Conservation (phyloP, 2,888 invertebrate species). For the Tuta absoluta region DNA sequence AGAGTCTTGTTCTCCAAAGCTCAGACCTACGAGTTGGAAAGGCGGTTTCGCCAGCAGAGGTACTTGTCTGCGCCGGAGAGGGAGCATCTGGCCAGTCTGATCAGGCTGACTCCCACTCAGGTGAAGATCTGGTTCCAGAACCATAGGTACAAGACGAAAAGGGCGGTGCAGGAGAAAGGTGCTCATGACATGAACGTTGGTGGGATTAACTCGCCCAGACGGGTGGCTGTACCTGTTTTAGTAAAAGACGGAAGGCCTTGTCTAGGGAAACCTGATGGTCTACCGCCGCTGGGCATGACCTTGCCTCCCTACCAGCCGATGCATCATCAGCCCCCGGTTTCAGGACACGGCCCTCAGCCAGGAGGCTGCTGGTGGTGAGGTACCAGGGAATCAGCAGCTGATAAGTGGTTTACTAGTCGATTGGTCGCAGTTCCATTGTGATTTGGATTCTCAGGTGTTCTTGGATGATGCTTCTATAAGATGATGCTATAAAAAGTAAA, state of each 20-base stretch:
- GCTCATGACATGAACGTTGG: conserved; percentile 83
- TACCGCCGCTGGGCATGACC: conserved; percentile 71
- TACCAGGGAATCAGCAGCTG: conserved; percentile 49
- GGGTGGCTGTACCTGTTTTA: conserved; percentile 96
- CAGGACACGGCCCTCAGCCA: conserved; percentile 65
- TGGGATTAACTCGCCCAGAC: conserved; percentile 90
- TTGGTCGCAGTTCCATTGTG: conserved; percentile 9
- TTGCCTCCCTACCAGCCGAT: conserved; percentile 75
- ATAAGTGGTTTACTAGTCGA: conserved; percentile 28
- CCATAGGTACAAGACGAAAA: conserved; percentile 98
- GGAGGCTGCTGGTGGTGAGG: conserved; percentile 80
- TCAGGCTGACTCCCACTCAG: conserved; percentile 97
- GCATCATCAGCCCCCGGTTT: conserved; percentile 68
- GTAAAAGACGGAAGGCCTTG: conserved; percentile 98
- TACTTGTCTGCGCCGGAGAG: conserved; percentile 98
- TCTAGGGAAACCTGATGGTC: conserved; percentile 81
- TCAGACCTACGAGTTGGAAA: conserved; percentile 97
- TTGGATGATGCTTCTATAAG: too few species aligned
- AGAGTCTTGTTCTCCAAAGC: conserved; percentile 98
- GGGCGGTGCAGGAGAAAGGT: conserved; percentile 97
- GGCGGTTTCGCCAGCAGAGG: conserved; percentile 96
- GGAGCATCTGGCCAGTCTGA: conserved; percentile 97
- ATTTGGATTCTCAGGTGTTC: neutral
- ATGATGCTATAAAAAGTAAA: too few species aligned
- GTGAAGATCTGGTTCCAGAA: conserved; percentile 99